Percentiles rank a stretch among this genome's conserved stretches.
These are phyloP conservation scores for Scyliorhinus canicula DNA, from an alignment of 2,797 vertebrate species.

Conservation along the genomic window DNA sequence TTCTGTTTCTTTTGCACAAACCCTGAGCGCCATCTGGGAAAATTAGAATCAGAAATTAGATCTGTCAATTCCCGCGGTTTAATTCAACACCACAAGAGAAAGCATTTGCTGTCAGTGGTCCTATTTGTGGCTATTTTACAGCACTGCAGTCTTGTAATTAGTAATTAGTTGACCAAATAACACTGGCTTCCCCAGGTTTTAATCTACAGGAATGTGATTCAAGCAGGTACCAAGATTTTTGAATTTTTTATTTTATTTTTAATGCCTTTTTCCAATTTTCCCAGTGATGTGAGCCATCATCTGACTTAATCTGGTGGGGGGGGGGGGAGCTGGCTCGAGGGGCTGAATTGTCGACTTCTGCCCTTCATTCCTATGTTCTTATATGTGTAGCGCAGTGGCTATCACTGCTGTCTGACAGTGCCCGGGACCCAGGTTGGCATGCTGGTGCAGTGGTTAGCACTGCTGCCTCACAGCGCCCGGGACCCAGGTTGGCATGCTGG, in stretches of 20 bases:
- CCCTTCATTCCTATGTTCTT: too few species aligned
- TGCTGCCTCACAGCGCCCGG: too few species aligned
- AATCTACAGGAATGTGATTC: not conserved
- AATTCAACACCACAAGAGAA: not conserved
- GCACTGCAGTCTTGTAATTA: not conserved
- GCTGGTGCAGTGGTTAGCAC: too few species aligned
- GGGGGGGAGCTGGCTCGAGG: too few species aligned
- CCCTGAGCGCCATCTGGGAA: not conserved
- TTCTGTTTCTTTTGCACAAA: too few species aligned
- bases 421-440: too few species aligned
- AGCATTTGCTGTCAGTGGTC: not conserved
- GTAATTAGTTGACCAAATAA: slow-evolving; percentile 17
- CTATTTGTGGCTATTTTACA: not conserved
- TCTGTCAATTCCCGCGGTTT: not conserved
- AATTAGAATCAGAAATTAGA: slow-evolving; percentile 13
- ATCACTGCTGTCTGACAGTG: too few species aligned
- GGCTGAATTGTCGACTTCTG: too few species aligned
- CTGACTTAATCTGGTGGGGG: too few species aligned
- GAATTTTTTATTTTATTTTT: not conserved
- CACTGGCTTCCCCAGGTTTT: not conserved
- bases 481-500: too few species aligned
- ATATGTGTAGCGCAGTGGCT: too few species aligned
- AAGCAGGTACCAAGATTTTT: not conserved
- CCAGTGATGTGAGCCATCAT: not conserved
- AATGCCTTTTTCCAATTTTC: not conserved